Base-by-base conservation (phyloP, 2,888 invertebrate genomes). In the Parnassius smintheus region DNA sequence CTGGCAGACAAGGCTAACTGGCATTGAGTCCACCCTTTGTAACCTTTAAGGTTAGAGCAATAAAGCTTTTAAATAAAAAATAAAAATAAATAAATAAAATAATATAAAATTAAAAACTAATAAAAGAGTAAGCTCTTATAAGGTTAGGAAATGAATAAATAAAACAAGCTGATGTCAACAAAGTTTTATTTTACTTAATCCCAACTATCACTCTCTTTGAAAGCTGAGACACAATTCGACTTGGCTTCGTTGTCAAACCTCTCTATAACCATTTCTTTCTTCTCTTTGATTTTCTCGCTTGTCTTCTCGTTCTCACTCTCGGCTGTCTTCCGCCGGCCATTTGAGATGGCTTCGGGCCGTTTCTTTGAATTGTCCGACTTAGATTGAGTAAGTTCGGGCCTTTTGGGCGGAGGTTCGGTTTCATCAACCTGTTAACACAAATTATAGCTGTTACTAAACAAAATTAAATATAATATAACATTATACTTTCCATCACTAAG, bases 191-290 rank as follows among this genome's bases (percentile, higher is more conserved):
- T 68, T 62, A 56, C 65, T 80, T 79, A 91, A 73, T 88, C 89
- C 90, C 90, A 91, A 76, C 76, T 83, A 62, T 88, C 87, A 67
- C 87, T 90, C 73, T 90, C 90, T 70, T 86, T 85, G 72, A 91
- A 91, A 67, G 84, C 85, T 3, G 79, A 57, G 55, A 87, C 88
- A 66, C 86, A 80, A 49, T 77, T 75, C 49, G 76, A 70, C 65
- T 78, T 81, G 25, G 75, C 74, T 65, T 75, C 70, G 50, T 70
- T 74, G 56, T 85, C 85, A 62, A 85, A 86, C 68, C 64, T 77
- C 2, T 81, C 76, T 54, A 78, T 72, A 8, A 75, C 66, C 62
- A 67, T 73, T 51, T 69, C 68, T 35, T 56, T 59, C 61, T 61
- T 70, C 12, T 63, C 51, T 60, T 60, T 60, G 35, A 50, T 62